Base-by-base conservation (phyloP, 1,140 invertebrate genomes). In the Palaemon carinicauda region DNA sequence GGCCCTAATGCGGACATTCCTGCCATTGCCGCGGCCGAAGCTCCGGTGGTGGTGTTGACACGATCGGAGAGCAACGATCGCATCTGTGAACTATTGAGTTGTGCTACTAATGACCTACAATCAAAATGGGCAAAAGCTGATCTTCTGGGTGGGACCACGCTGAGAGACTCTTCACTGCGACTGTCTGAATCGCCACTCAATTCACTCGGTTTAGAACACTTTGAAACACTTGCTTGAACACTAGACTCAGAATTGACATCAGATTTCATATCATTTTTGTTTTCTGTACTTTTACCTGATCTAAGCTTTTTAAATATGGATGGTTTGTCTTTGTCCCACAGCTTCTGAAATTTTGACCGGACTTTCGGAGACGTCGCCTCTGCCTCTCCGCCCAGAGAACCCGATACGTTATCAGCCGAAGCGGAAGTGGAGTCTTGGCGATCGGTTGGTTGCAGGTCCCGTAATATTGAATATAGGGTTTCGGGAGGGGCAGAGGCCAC, bases 41-140 rank as follows among this genome's bases (percentile, higher is more conserved):
- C 97, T 1, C 97, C 97, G 0, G 97, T 98, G 14, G 96, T 96
- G 0, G 96, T 98, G 91, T 98, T 98, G 51, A 96, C 92, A 73
- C 96, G 92, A 87, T 95, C 93, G 19, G 95, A 94, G 24, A 96
- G 91, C 27, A 96, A 91, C 52, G 91, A 90, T 56, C 95, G 91
- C 1, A 96, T 92, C 89, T 94, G 94, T 10, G 94, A 95, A n/a
- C 54, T 12, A 41, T 54, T 87, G 10, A 89, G 78, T 33, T 82
- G 82, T 19, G 97, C 96, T 54, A 95, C 95, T 17, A 98, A 91
- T 56, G 96, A 97, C 91, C 97, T 96, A 90, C 96, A 96, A 90
- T 98, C 97, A 93, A 96, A 97, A 91, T 98, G 97, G 27, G 96
- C 95, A 92, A 98, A 97, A 19, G 96, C 95, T 88, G 96, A 94